Conservation (phyloP, 2,888 invertebrate genomes). For the Meghimatium bilineatum region DNA sequence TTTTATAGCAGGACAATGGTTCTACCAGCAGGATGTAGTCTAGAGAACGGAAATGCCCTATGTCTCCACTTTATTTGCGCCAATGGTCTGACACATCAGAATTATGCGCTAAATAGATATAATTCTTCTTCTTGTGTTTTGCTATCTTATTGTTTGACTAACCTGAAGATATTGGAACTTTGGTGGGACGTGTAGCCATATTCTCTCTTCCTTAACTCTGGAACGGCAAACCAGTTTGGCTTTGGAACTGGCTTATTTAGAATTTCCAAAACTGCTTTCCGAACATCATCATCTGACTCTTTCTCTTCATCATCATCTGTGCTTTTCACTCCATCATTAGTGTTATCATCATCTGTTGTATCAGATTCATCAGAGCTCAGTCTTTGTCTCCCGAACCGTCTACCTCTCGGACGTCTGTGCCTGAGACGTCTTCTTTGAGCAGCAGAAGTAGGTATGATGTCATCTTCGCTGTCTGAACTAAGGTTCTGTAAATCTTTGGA, state of each 20-base stretch:
- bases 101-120: too few relatives aligned
- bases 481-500: slow-evolving; percentile 24
- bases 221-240: slow-evolving; percentile 83
- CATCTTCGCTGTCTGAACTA: slow-evolving; percentile 30
- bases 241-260: slow-evolving; percentile 54
- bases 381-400: not conserved
- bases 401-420: not conserved
- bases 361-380: slow-evolving; percentile 53
- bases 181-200: slow-evolving; percentile 78
- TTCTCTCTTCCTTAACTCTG: slow-evolving; percentile 81
- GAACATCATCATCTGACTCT: slow-evolving; percentile 53
- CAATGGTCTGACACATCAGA: too few relatives aligned
- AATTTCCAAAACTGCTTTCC: slow-evolving; percentile 49
- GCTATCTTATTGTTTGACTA: not conserved
- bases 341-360: slow-evolving; percentile 50
- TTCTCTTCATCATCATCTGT: slow-evolving; percentile 38
- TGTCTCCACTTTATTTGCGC: too few relatives aligned
- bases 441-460: slow-evolving; percentile 31
- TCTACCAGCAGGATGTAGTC: too few relatives aligned
- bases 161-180: slow-evolving; percentile 80
- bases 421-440: slow-evolving; percentile 6
- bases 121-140: too few relatives aligned
- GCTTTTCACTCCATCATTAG: slow-evolving; percentile 44
- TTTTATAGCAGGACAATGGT: too few relatives aligned
- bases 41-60: too few relatives aligned